These are phyloP conservation scores for Jaculus jaculus DNA, from an alignment of 2,113 vertebrate genomes.

Conservation along the genomic window DNA sequence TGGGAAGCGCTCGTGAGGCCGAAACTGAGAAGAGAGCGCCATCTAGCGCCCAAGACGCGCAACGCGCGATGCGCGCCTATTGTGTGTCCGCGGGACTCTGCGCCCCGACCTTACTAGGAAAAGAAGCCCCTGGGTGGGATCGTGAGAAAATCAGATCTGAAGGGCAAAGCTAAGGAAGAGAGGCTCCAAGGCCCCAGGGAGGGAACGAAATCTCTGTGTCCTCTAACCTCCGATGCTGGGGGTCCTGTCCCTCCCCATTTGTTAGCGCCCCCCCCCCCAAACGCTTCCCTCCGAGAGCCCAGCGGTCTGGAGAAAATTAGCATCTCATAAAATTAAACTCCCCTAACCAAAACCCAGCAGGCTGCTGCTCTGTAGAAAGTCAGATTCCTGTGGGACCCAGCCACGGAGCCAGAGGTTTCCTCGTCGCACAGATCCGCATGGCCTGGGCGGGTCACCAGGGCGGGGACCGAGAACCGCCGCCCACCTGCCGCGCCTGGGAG, in stretches of 20 bases:
- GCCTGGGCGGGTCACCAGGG: constrained; percentile 66
- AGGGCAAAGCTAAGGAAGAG: background rate
- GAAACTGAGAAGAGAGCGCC: constrained; percentile 59
- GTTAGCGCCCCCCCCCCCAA: background rate
- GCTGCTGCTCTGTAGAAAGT: background rate
- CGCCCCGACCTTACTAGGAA: background rate
- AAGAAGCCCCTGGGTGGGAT: background rate
- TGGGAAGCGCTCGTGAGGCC: background rate
- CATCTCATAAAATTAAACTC: background rate
- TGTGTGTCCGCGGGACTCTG: background rate
- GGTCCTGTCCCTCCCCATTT: background rate
- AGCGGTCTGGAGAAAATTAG: background rate
- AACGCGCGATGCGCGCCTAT: background rate
- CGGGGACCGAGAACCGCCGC: background rate
- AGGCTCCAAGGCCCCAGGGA: background rate
- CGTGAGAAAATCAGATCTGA: background rate
- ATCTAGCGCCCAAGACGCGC: constrained; percentile 57
- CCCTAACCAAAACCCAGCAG: background rate
- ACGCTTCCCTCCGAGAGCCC: background rate
- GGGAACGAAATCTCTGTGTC: background rate
- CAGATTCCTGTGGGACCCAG: background rate
- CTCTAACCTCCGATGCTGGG: background rate
- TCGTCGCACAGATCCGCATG: background rate
- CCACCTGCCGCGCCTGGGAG: constrained; percentile 23
- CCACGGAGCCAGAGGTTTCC: background rate